Evolutionary conservation across 2,888 invertebrate species (phyloP), one percentile per base, ranked within the genome.

Genomic region (Exephanes ischioxanthus): DNA sequence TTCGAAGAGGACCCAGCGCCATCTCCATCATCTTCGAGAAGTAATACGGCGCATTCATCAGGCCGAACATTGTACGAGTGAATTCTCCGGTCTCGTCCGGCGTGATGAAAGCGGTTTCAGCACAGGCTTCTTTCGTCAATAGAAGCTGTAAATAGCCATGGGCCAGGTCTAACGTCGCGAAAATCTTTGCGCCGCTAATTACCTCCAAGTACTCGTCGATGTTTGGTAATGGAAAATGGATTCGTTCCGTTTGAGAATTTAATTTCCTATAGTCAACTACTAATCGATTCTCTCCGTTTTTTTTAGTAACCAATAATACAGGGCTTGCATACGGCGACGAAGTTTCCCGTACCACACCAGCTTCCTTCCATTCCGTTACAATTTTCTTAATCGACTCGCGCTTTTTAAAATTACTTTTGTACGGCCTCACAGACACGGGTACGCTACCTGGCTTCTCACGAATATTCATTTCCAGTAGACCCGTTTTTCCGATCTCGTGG

Each of bases 161-260:
- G 26, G 26, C 26, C 26, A 26, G 26, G 67, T 26, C 26, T 26
- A 26, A 26, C 26, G 51, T 51, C 16, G 51, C 51, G 16, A 51
- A 51, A 11, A 51, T 3, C 14, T 51, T 51, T 11, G 51, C 51
- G 3, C 51, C 51, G 16, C 16, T 51, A 4, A 51, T 16, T 11
- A 85, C 90, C 0, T 89, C 77, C 14, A 90, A 89, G 80, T 88
- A 78, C 16, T 53, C 71, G 19, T 55, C 51, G 16, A 51, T 61
- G 51, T 84, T 84, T 0, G 86, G 86, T 5, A 88, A 11, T 0
- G 86, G 87, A 58, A 73, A 88, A 26, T 86, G 61, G 16, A 85
- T 75, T 6, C 80, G 51, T 9, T 84, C 81, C 1, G 87, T 78
- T 77, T 61, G 33, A 1, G 70, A 26, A 26, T 83, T 83, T 11